Percentiles rank a stretch among this genome's conserved stretches.
These are phyloP conservation scores for Bilobella aurantiaca DNA, from an alignment of 1,140 invertebrate species.

Conservation along the genomic window DNA sequence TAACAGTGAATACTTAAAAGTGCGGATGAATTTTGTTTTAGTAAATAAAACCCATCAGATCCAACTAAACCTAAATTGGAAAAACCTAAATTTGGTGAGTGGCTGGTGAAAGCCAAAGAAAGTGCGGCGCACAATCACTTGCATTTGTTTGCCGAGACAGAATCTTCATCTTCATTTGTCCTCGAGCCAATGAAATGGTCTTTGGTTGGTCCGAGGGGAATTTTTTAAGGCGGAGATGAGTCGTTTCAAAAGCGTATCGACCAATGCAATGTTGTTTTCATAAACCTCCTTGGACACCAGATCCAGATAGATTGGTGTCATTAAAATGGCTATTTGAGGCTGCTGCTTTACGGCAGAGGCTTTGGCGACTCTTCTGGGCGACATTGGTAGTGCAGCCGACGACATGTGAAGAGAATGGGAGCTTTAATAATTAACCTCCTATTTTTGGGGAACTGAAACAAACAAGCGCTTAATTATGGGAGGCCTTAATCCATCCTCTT, in stretches of 20 bases:
- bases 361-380: neutral
- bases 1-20: neutral
- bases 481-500: neutral
- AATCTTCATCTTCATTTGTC: conserved; percentile 1
- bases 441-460: neutral
- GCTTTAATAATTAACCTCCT: neutral
- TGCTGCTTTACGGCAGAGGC: neutral
- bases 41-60: neutral
- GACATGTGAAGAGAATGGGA: neutral
- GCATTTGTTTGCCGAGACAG: neutral
- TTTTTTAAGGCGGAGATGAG: neutral
- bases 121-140: neutral
- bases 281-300: neutral
- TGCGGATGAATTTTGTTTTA: neutral
- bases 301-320: neutral
- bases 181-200: neutral
- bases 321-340: neutral
- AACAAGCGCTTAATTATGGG: neutral
- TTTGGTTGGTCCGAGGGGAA: neutral
- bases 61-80: neutral
- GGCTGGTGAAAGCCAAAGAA: neutral
- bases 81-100: neutral
- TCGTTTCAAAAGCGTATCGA: neutral
- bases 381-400: neutral
- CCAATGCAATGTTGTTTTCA: neutral